Percentiles rank a stretch among this genome's conserved stretches.
phyloP scores from a whole-genome alignment of 2,888 invertebrate genomes.

The Ornithoptera alexandrae region DNA sequence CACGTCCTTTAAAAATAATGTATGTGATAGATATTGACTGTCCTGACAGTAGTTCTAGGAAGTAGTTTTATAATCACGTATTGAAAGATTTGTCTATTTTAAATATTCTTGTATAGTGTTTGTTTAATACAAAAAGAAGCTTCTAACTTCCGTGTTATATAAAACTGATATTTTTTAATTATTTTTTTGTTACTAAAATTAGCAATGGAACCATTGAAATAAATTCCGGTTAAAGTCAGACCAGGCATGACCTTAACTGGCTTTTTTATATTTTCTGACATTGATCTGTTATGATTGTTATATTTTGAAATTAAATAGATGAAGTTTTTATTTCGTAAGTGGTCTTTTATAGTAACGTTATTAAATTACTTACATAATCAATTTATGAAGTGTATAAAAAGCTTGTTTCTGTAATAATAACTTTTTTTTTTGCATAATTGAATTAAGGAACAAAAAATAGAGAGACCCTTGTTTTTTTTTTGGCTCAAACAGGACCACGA shows the following conservation, averaged over 20 bases:
- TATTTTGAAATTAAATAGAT: background rate
- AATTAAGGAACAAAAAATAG: slow-evolving; percentile 10
- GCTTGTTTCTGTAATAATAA: slow-evolving; percentile 5
- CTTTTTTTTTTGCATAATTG: slow-evolving; percentile 13
- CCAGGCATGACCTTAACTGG: background rate
- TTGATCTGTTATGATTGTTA: background rate
- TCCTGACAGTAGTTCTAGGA: no score
- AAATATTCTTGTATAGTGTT: no score
- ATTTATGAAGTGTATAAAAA: background rate
- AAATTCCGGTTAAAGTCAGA: background rate
- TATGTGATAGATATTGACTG: no score
- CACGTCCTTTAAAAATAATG: no score
- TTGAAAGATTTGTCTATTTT: no score
- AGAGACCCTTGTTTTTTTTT: background rate
- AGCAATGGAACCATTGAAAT: background rate
- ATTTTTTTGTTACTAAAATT: background rate
- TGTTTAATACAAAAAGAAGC: no score
- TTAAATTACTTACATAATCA: slow-evolving; percentile 5
- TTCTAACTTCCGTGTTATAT: no score
- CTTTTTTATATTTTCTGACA: background rate
- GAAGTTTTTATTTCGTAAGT: background rate
- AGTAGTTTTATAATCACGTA: no score
- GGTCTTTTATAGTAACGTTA: background rate
- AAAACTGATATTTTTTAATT: background rate
- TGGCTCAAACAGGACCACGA: background rate